A percentile compares a stretch with the other conserved stretches of the same genome.
These are phyloP conservation scores for Leucosticte australis DNA, from an alignment of 2,113 vertebrate genomes.

Conservation along the genomic window DNA sequence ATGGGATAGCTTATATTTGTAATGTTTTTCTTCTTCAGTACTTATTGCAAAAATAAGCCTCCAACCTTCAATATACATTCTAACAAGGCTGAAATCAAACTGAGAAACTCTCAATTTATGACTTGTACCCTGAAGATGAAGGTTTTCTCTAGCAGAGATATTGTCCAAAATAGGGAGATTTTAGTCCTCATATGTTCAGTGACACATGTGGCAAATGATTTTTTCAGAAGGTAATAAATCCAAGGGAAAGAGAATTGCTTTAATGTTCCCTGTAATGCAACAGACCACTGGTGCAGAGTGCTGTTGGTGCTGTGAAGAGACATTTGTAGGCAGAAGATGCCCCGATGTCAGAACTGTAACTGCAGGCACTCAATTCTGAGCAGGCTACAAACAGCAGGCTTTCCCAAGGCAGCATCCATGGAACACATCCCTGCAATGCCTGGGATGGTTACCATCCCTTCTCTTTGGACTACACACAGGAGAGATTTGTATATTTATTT, in stretches of 20 bases:
- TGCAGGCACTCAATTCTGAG: not conserved
- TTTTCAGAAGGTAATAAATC: not conserved
- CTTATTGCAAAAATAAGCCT: not conserved
- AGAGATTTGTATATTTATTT: not conserved
- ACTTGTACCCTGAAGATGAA: not conserved
- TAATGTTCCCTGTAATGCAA: fast-evolving
- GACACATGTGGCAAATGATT: not conserved
- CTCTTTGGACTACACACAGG: not conserved
- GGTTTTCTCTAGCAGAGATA: not conserved
- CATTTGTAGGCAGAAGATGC: not conserved
- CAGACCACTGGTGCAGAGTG: not conserved
- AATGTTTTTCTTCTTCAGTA: not conserved
- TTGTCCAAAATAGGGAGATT: not conserved
- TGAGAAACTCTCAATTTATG: not conserved
- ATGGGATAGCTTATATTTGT: not conserved
- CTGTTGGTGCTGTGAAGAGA: not conserved
- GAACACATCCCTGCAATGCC: fast-evolving
- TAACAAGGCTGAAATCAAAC: not conserved
- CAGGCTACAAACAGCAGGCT: not conserved
- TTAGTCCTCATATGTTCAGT: not conserved
- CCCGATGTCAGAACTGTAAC: not conserved
- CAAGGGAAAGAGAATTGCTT: not conserved
- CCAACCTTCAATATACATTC: not conserved
- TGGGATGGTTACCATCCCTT: not conserved
- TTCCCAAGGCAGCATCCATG: not conserved